These are phyloP conservation scores for Setophaga petechia DNA, from an alignment of 2,113 vertebrate genomes.

Conservation along the genomic window DNA sequence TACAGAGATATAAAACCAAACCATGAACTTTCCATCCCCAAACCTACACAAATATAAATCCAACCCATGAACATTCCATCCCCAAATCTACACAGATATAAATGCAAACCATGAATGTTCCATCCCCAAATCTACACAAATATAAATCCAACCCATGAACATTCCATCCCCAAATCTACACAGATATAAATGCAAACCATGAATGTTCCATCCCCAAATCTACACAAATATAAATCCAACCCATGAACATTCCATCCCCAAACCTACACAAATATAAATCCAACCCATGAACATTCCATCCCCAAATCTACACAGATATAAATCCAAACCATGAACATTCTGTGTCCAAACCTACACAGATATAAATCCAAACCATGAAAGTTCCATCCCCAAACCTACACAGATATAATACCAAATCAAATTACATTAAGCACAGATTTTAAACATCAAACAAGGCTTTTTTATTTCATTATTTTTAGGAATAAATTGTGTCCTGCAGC, in stretches of 20 bases:
- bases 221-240: conserved; percentile 45
- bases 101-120: conserved; percentile 14
- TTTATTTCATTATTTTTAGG: background rate
- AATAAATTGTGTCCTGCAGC: background rate
- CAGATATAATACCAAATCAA: background rate
- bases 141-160: conserved; percentile 67
- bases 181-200: conserved; percentile 69
- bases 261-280: background rate
- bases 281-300: conserved; percentile 73
- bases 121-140: background rate
- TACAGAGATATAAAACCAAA: conserved; percentile 45
- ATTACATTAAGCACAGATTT: background rate
- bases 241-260: conserved; percentile 45
- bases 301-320: background rate
- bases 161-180: background rate
- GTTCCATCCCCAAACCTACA: conserved; percentile 84
- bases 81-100: background rate
- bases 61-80: conserved; percentile 73
- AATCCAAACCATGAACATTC: conserved; percentile 82
- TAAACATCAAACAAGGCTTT: background rate
- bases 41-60: background rate
- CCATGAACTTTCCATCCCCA: conserved; percentile 45
- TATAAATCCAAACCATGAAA: conserved; percentile 77
- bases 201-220: background rate
- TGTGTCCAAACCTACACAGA: conserved; percentile 78